Evolutionary conservation across 2,797 vertebrate species (phyloP).

Genomic region (Ctenochaetus hawaiiensis): DNA sequence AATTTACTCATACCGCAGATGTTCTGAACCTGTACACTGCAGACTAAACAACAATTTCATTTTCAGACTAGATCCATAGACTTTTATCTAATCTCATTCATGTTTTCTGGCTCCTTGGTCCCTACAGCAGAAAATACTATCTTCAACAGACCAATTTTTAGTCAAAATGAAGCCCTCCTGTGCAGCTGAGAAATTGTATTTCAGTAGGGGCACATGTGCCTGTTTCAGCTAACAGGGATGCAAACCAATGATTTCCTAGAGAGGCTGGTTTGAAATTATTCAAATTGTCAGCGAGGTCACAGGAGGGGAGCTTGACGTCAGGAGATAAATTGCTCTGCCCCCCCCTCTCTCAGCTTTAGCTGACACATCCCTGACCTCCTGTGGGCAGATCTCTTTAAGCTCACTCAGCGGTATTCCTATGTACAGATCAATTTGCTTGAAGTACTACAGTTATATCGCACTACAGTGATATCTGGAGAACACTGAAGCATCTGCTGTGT

Average conservation of each 20-base stretch:
- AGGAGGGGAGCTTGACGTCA: conserved; percentile 66
- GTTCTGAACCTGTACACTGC: not conserved
- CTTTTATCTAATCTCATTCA: conserved; percentile 4
- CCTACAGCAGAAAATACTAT: conserved; percentile 8
- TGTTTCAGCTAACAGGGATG: conserved; percentile 20
- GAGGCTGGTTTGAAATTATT: conserved; percentile 67
- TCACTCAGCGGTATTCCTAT: conserved; percentile 64
- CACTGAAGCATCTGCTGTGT: conserved; percentile 65
- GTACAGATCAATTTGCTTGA: conserved; percentile 66
- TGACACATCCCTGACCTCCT: conserved; percentile 68
- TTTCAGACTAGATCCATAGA: not conserved
- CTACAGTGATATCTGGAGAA: conserved; percentile 55
- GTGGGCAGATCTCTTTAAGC: conserved; percentile 63
- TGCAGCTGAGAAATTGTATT: conserved; percentile 40
- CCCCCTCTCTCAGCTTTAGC: conserved; percentile 7
- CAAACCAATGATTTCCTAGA: conserved; percentile 59
- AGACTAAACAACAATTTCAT: conserved; percentile 9
- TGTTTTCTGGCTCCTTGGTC: conserved; percentile 13
- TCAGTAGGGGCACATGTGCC: not conserved
- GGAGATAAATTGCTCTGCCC: conserved; percentile 63
- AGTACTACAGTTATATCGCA: conserved; percentile 59
- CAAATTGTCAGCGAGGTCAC: conserved; percentile 68
- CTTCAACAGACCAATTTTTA: conserved; percentile 11
- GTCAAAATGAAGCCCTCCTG: conserved; percentile 38
- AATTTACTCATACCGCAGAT: conserved; percentile 1